Percentiles rank a stretch among this genome's conserved stretches.
Conservation (phyloP, 2,888 invertebrate species). For the Napeogenes sylphis region DNA sequence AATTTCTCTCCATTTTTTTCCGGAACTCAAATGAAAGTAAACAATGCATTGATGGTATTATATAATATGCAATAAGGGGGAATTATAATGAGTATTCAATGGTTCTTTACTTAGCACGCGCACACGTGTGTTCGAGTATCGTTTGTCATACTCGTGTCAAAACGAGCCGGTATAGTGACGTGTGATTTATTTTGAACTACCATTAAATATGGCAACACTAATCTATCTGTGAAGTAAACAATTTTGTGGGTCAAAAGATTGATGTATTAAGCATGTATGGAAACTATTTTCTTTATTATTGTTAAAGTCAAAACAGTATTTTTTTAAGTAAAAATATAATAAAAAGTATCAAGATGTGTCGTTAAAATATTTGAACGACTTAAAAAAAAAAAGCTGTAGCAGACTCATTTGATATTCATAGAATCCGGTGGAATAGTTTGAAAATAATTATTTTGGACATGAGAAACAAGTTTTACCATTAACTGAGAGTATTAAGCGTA, state of each 20-base stretch:
- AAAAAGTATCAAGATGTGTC: background rate
- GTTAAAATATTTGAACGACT: background rate
- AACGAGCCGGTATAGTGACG: conserved; percentile 19
- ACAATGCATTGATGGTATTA: conserved; percentile 1
- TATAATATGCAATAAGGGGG: background rate
- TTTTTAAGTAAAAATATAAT: too few species aligned
- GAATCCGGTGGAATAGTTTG: conserved; percentile 28
- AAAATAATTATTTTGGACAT: conserved; percentile 45
- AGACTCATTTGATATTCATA: conserved; percentile 36
- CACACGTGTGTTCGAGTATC: conserved; percentile 13
- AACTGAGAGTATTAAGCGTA: conserved; percentile 31
- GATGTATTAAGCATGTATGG: background rate
- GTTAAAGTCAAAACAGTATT: too few species aligned
- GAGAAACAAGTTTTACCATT: conserved; percentile 39
- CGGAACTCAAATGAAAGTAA: background rate
- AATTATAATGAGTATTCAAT: conserved; percentile 9
- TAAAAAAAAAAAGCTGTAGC: conserved; percentile 12
- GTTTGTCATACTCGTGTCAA: conserved; percentile 22
- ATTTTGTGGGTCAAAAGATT: background rate
- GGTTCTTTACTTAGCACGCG: conserved; percentile 10
- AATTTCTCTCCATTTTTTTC: background rate
- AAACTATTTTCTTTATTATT: too few species aligned
- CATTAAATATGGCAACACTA: conserved; percentile 12
- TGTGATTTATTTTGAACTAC: conserved; percentile 18
- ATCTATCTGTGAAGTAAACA: background rate